Percentiles rank a stretch among this genome's conserved stretches.
phyloP scores from a whole-genome alignment of 2,113 vertebrate genomes.

The Cynoglossus semilaevis region DNA sequence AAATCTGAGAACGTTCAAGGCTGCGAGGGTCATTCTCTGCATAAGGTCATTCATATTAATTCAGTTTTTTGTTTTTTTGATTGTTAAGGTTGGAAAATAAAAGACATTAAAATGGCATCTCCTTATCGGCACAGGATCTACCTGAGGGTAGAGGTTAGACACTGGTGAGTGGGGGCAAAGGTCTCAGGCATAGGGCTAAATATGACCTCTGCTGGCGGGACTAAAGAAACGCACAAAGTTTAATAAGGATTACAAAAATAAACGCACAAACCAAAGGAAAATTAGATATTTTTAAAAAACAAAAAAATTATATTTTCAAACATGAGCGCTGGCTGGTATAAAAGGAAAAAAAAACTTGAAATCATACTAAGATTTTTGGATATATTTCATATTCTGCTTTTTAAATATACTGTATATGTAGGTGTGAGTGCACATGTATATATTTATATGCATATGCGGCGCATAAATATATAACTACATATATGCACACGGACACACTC shows the following conservation, averaged over 20 bases:
- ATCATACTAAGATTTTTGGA: conserved; percentile 73
- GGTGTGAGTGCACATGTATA: conserved; percentile 60
- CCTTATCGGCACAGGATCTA: conserved; percentile 50
- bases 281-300: conserved; percentile 17
- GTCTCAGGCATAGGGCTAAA: no score
- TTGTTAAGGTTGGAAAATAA: no score
- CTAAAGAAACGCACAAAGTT: conserved; percentile 44
- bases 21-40: conserved; percentile 46
- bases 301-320: conserved; percentile 40
- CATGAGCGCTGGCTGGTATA: conserved; percentile 54
- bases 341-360: conserved; percentile 50
- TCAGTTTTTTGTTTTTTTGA: no score
- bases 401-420: conserved; percentile 81
- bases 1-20: conserved; percentile 29
- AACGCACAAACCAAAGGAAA: conserved; percentile 16
- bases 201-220: no score
- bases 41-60: conserved; percentile 45
- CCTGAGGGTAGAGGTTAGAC: conserved; percentile 38
- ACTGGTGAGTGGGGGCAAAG: conserved; percentile 13
- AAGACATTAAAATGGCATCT: conserved; percentile 32
- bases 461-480: conserved; percentile 34
- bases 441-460: conserved; percentile 35
- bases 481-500: conserved; percentile 57
- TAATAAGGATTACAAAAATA: conserved; percentile 44
- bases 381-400: conserved; percentile 78